Evolutionary conservation across 2,797 vertebrate species (phyloP), one percentile per base, ranked within the genome.

Genomic region (Crocidura indochinensis): DNA sequence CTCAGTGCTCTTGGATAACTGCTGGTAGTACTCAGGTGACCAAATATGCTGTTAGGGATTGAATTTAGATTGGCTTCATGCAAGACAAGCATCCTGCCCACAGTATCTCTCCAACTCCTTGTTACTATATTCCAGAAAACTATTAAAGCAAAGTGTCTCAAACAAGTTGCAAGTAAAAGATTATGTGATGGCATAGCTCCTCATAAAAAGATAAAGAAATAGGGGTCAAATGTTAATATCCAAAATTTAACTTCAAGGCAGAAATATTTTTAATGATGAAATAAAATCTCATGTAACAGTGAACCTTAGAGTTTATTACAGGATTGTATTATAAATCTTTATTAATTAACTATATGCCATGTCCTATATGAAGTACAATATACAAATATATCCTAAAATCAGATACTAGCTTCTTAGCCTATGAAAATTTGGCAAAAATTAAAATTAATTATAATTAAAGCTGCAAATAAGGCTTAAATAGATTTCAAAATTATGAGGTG

Each of bases 391-490:
- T 44, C 65, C 75, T 77, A 74, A 74, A 81, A 72, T 26, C 44
- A 92, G 51, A 77, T 46, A 46, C 27, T 19, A 79, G 64, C 73
- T 81, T 77, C 62, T 91, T 15, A 65, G 56, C 8, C 11, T 76
- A 72, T 53, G 12, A 73, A 90, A 85, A 60, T 29, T 68, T 93
- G 81, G 27, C 22, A 85, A 78, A 91, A 91, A 75, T 77, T 91
- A 64, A 51, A 76, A 76, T 53, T 68, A 38, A 38, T 51, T 56
- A 64, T 68, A 12, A 20, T 71, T 38, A 38, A 44, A 87, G n/a
- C 29, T 87, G 87, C 10, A 86, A 73, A 53, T 27, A 85, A 89
- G 75, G n/a, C 17, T 91, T 67, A 84, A 82, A 46, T n/a, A 91
- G 69, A 49, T 87, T 56, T 9, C 62, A 80, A 67, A 90, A 19